These are phyloP conservation scores for Beroe ovata DNA, from an alignment of 37 sponge, comb jelly and placozoan genomes.

Conservation along the genomic window DNA sequence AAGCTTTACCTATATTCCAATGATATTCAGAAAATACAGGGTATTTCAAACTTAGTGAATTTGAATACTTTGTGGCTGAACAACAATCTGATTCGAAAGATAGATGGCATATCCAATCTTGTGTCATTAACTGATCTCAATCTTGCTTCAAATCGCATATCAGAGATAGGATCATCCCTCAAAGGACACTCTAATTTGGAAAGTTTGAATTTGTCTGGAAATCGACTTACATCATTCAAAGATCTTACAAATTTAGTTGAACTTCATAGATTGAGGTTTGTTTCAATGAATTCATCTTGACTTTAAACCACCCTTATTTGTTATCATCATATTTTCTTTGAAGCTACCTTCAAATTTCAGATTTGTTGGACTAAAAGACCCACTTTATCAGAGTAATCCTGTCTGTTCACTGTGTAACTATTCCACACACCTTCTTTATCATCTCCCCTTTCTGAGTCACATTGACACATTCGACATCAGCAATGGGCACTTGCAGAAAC, in stretches of 20 bases:
- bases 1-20: slow-evolving; percentile 81
- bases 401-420: slow-evolving; percentile 83
- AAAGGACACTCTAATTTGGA: slow-evolving; percentile 63
- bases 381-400: slow-evolving; percentile 76
- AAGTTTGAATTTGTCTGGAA: slow-evolving; percentile 78
- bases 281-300: slow-evolving; percentile 36
- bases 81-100: slow-evolving; percentile 73
- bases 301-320: slow-evolving; percentile 63
- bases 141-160: slow-evolving; percentile 75
- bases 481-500: slow-evolving; percentile 69
- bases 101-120: slow-evolving; percentile 72
- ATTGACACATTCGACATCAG: slow-evolving; percentile 74
- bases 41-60: slow-evolving; percentile 70
- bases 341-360: no score
- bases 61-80: slow-evolving; percentile 83
- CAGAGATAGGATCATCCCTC: slow-evolving; percentile 70
- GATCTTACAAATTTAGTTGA: slow-evolving; percentile 66
- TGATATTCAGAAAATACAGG: slow-evolving; percentile 74
- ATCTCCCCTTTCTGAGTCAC: slow-evolving; percentile 74
- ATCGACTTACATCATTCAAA: slow-evolving; percentile 71
- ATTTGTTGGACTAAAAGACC: slow-evolving; percentile 79
- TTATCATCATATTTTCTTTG: no score
- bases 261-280: slow-evolving; percentile 4
- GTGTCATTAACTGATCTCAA: slow-evolving; percentile 76
- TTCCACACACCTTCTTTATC: slow-evolving; percentile 81